Percentiles rank a stretch among this genome's conserved stretches.
Evolutionary conservation across 2,113 vertebrate genomes (phyloP).

Genomic region (Megaceryle maxima): DNA sequence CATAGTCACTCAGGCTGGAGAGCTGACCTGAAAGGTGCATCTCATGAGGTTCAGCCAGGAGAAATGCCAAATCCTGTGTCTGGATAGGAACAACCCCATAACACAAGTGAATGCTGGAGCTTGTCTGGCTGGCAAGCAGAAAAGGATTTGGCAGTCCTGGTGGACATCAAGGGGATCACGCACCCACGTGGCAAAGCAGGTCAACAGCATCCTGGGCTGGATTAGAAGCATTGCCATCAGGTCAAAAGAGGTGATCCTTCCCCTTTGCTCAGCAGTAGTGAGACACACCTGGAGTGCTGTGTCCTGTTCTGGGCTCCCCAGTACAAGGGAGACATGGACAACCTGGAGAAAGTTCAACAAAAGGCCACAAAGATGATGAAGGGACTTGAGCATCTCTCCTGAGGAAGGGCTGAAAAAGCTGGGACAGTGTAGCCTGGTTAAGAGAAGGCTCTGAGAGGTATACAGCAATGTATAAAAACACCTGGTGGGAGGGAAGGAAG

Average conservation of each 20-base stretch:
- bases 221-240: not conserved
- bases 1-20: not conserved
- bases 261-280: not conserved
- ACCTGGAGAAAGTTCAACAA: not conserved
- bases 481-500: not conserved
- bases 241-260: not conserved
- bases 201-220: not conserved
- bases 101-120: fast-evolving
- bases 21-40: not conserved
- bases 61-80: not conserved
- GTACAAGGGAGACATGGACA: not conserved
- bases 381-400: not conserved
- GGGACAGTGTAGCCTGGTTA: not conserved
- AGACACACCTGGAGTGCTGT: not conserved
- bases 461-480: not conserved
- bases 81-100: fast-evolving
- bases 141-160: not conserved
- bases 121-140: not conserved
- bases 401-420: not conserved
- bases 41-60: not conserved
- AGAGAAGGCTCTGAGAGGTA: not conserved
- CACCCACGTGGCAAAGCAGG: not conserved
- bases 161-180: fast-evolving
- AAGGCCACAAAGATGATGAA: not conserved
- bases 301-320: not conserved